Conservation (phyloP, 2,888 invertebrate species). For the Boloria selene region DNA sequence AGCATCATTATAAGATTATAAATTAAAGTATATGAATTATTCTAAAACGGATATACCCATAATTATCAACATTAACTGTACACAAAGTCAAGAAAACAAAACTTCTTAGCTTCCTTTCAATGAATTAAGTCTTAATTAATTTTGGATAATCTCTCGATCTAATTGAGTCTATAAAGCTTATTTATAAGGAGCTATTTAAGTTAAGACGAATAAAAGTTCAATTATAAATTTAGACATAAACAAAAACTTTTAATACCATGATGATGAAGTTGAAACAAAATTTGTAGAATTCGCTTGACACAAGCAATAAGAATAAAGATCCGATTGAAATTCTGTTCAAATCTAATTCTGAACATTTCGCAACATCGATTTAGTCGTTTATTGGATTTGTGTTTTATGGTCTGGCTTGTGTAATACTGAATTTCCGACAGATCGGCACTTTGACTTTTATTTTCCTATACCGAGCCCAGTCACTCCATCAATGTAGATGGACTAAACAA, state of each 20-base stretch:
- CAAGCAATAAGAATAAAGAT: slow-evolving; percentile 47
- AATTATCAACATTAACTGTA: slow-evolving; percentile 8
- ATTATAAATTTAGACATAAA: slow-evolving; percentile 16
- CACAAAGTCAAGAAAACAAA: slow-evolving; percentile 20
- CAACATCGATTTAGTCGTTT: slow-evolving; percentile 65
- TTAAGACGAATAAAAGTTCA: slow-evolving; percentile 26
- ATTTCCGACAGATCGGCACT: slow-evolving; percentile 30
- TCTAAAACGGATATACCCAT: neutral
- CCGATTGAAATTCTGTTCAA: slow-evolving; percentile 59
- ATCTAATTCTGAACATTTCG: slow-evolving; percentile 66
- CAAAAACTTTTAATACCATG: slow-evolving; percentile 33
- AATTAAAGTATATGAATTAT: neutral
- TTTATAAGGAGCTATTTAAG: slow-evolving; percentile 12
- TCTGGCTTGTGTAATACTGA: slow-evolving; percentile 58
- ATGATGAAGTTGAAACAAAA: slow-evolving; percentile 29
- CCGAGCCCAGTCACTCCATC: too few species aligned
- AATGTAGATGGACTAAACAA: neutral
- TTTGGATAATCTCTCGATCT: slow-evolving; percentile 22
- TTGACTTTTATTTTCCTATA: slow-evolving; percentile 18
- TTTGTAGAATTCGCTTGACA: slow-evolving; percentile 39
- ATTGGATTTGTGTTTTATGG: slow-evolving; percentile 66
- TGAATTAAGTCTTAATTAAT: slow-evolving; percentile 16
- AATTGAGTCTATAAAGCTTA: slow-evolving; percentile 24
- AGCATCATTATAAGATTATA: slow-evolving; percentile 24
- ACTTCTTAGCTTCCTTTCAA: neutral